Conservation (phyloP, 2,888 invertebrate genomes). For the Emmelina monodactyla region DNA sequence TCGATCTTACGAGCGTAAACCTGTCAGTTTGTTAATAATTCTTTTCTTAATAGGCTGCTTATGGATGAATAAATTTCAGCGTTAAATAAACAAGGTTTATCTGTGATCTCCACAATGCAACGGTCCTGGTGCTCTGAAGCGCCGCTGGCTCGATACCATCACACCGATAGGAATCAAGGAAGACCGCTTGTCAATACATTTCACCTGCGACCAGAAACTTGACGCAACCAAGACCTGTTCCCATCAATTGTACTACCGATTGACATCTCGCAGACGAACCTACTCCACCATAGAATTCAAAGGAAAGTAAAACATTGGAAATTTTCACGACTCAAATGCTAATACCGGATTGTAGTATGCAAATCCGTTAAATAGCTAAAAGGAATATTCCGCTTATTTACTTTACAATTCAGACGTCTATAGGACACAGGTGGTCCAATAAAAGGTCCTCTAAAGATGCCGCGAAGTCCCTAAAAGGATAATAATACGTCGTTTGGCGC, state of each 20-base stretch:
- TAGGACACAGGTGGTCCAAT: constrained; percentile 61
- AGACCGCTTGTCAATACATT: constrained; percentile 65
- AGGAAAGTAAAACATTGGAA: too few relatives aligned
- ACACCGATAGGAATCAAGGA: constrained; percentile 63
- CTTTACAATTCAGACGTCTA: constrained; percentile 63
- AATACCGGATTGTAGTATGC: constrained; percentile 47
- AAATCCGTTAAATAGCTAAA: constrained; percentile 56
- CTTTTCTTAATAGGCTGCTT: constrained; percentile 49
- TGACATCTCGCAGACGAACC: too few relatives aligned
- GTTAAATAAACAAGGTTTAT: constrained; percentile 62
- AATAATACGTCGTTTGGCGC: constrained; percentile 60
- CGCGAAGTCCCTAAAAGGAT: constrained; percentile 64
- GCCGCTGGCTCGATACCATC: constrained; percentile 58
- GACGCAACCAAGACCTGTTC: constrained; percentile 48
- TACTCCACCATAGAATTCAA: too few relatives aligned
- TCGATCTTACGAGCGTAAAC: constrained; percentile 45
- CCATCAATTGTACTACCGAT: constrained; percentile 52
- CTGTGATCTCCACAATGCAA: constrained; percentile 55
- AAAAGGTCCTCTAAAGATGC: constrained; percentile 51
- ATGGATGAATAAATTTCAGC: constrained; percentile 56
- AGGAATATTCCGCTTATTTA: constrained; percentile 53
- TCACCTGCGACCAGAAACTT: constrained; percentile 49
- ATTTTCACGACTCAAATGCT: constrained; percentile 46
- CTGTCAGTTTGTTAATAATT: constrained; percentile 49
- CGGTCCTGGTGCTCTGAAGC: constrained; percentile 57